Conservation (phyloP, 2,113 vertebrate species). For the Actenoides lindsayi region DNA sequence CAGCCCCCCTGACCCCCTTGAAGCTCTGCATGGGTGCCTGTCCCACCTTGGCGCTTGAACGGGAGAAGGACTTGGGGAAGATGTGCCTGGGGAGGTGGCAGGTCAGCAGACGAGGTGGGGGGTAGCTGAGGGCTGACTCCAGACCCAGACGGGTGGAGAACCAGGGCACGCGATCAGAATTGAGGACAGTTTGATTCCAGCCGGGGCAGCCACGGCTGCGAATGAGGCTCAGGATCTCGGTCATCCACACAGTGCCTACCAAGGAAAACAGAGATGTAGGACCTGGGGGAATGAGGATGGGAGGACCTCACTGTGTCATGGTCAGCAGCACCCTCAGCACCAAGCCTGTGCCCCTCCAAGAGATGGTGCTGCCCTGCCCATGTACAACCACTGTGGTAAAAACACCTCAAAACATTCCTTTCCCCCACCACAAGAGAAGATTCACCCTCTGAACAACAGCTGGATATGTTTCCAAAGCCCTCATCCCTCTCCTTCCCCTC, state of each 20-base stretch:
- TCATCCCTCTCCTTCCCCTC: neutral
- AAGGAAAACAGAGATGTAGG: neutral
- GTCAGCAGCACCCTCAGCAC: neutral
- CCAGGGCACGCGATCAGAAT: neutral
- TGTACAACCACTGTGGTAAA: neutral
- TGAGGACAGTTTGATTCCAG: neutral
- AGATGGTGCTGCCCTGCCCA: neutral
- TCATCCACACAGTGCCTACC: slow-evolving; percentile 7
- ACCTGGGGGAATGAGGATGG: no score
- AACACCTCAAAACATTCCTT: neutral
- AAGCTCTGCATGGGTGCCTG: neutral
- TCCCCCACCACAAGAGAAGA: neutral
- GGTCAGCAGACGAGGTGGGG: slow-evolving; percentile 58
- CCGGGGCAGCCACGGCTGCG: neutral
- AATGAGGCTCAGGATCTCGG: neutral
- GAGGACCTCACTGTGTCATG: neutral
- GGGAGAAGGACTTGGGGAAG: slow-evolving; percentile 71
- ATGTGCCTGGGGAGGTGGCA: slow-evolving; percentile 73
- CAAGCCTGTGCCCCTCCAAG: neutral
- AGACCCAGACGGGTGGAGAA: neutral
- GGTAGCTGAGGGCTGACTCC: neutral
- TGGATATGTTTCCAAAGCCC: neutral
- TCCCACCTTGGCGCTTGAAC: slow-evolving; percentile 72
- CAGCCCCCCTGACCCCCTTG: neutral
- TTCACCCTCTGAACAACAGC: neutral